phyloP scores from a whole-genome alignment of 1,140 invertebrate species.

The Philopotamus ludificatus region DNA sequence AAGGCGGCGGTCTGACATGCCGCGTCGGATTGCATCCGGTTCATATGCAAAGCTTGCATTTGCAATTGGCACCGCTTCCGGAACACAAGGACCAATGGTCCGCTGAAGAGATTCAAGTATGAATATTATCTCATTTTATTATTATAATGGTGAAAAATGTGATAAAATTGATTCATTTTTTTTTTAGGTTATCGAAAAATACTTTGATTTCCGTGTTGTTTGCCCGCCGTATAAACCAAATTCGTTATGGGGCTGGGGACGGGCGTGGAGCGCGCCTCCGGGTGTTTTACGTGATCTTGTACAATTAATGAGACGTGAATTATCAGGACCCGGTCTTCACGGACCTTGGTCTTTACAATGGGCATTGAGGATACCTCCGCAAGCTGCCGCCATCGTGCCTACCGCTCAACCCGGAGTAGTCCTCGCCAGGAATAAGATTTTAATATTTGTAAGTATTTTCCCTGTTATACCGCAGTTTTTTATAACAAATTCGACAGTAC shows the following conservation, averaged over 20 bases:
- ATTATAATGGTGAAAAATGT: background rate
- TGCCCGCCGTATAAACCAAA: constrained; percentile 87
- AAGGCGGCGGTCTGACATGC: constrained; percentile 73
- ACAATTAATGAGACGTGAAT: constrained; percentile 53
- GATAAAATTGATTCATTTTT: background rate
- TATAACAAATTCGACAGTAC: no score
- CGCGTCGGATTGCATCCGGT: constrained; percentile 80
- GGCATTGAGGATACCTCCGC: constrained; percentile 87
- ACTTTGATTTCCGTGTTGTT: constrained; percentile 86
- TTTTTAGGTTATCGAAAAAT: constrained; percentile 80
- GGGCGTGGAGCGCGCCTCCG: constrained; percentile 76
- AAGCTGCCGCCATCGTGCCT: constrained; percentile 78
- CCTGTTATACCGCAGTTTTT: no score
- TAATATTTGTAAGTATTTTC: constrained; percentile 79
- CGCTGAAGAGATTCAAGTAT: constrained; percentile 78
- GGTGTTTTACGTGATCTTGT: constrained; percentile 90
- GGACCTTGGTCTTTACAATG: constrained; percentile 79
- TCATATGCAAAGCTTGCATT: constrained; percentile 85
- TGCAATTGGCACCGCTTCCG: constrained; percentile 80
- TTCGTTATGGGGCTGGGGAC: constrained; percentile 78
- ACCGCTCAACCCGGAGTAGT: constrained; percentile 82
- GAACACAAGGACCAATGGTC: constrained; percentile 86
- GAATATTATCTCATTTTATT: constrained; percentile 1
- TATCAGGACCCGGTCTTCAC: constrained; percentile 44
- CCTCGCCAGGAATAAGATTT: constrained; percentile 79